Base-by-base conservation (phyloP, 2,113 vertebrate species). In the Sprattus sprattus region DNA sequence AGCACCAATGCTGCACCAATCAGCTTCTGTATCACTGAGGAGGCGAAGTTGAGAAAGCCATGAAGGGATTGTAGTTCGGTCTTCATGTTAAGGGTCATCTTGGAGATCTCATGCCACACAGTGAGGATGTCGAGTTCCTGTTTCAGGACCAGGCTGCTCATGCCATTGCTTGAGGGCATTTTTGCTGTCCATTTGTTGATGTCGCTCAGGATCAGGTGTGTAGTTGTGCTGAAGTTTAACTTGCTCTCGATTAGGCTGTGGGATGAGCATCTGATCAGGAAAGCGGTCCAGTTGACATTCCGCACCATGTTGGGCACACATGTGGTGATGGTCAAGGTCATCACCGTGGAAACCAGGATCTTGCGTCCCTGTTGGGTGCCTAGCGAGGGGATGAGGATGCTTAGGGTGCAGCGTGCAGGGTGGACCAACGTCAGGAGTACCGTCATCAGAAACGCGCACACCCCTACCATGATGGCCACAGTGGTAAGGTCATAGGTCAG, bases 331-430 rank as follows among this genome's bases (percentile, higher is more conserved):
- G 93, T 85, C 0, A 92, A 92, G 92, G 95, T 92, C 16, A 90
- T 6, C 2, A 94, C 94, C 5, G 93, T 88, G 0, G 96, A 96
- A 5, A 96, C 83, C 44, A 96, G 92, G 10, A 96, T 89, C 67
- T 92, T 92, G 45, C 93, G 89, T 11, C 96, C 95, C 89, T 96
- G 95, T 3, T 92, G 93, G 0, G 94, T 96, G 22, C 96, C 94
- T 6, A 97, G 28, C 0, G 92, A 95, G 0, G 95, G 96, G 86
- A 95, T 85, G 0, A 91, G 89, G 67, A 96, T 94, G 0, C 88
- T 95, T 88, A 96, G 93, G 46, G 94, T 90, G 86, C 96, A 97
- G 22, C 96, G 95, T 28, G 91, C 83, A 0, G 96, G 96, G 52
- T 95, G 94, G 57, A 95, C 90, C 71, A 96, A 32, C 28, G 93